Conservation (phyloP, 2,113 vertebrate species). For the Charina bottae region DNA sequence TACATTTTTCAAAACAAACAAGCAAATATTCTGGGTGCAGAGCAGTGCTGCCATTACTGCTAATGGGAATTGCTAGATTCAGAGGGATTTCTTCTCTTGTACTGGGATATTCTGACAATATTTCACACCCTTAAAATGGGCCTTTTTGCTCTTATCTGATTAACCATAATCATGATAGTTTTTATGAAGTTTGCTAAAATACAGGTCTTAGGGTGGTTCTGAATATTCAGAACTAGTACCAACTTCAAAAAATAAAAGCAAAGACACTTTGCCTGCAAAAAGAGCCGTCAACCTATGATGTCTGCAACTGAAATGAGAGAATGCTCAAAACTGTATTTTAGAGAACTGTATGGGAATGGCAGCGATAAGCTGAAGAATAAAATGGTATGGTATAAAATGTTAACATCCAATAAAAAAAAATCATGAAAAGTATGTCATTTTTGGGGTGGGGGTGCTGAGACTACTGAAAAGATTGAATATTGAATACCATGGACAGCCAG, state of each 20-base stretch:
- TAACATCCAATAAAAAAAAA: neutral
- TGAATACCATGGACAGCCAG: neutral
- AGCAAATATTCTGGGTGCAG: no score
- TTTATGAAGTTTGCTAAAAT: no score
- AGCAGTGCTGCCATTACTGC: no score
- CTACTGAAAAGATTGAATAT: neutral
- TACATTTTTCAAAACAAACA: no score
- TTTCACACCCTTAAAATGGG: neutral
- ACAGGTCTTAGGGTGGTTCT: neutral
- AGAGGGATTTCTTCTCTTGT: no score
- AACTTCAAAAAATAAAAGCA: neutral
- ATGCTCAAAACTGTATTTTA: no score
- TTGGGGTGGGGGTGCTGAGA: neutral
- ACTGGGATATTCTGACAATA: neutral
- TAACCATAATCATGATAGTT: neutral
- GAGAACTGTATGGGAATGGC: neutral
- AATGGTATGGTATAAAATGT: neutral
- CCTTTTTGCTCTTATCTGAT: neutral
- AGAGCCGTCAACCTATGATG: neutral
- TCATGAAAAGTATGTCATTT: neutral
- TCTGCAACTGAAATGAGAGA: neutral
- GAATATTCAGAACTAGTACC: neutral
- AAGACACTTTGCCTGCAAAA: neutral
- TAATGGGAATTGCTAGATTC: no score
- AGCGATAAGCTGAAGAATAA: neutral